phyloP scores from a whole-genome alignment of 1,140 invertebrate genomes.

The Ceratina australensis region DNA sequence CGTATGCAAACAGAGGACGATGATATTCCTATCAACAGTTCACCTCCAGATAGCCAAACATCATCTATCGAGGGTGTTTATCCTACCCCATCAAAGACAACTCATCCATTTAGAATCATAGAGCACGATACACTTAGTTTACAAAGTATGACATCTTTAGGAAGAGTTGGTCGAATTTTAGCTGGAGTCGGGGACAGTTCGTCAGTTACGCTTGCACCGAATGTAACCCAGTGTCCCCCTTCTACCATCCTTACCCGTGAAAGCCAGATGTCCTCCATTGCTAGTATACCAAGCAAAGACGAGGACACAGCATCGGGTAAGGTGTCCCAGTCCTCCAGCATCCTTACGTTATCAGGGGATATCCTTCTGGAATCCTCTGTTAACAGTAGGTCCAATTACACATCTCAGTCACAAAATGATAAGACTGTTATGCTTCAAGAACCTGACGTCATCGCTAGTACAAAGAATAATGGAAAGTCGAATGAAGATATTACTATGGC shows the following conservation, averaged over 20 bases:
- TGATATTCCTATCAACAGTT: slow-evolving; percentile 83
- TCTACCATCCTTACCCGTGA: slow-evolving; percentile 67
- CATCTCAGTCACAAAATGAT: slow-evolving; percentile 65
- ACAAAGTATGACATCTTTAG: slow-evolving; percentile 91
- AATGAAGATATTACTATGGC: slow-evolving; percentile 74
- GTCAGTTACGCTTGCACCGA: slow-evolving; percentile 72
- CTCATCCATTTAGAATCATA: slow-evolving; percentile 90
- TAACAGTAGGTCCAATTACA: slow-evolving; percentile 68
- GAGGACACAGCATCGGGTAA: slow-evolving; percentile 76
- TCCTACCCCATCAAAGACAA: slow-evolving; percentile 80
- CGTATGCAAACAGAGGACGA: slow-evolving; percentile 92
- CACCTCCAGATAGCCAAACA: slow-evolving; percentile 89
- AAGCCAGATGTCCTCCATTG: slow-evolving; percentile 72
- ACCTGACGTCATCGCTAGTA: slow-evolving; percentile 96
- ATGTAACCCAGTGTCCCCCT: slow-evolving; percentile 62
- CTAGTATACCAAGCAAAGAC: slow-evolving; percentile 74
- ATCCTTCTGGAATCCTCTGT: slow-evolving; percentile 67
- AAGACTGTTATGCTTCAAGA: slow-evolving; percentile 83
- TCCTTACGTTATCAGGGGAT: slow-evolving; percentile 73
- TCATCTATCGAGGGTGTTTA: slow-evolving; percentile 83
- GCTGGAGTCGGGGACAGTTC: slow-evolving; percentile 82
- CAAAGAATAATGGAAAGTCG: slow-evolving; percentile 84
- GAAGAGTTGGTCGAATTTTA: slow-evolving; percentile 87
- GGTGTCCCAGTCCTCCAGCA: slow-evolving; percentile 75
- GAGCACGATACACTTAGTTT: slow-evolving; percentile 92